Conservation (phyloP, 2,797 vertebrate species). For the Pantherophis alleghaniensis region DNA sequence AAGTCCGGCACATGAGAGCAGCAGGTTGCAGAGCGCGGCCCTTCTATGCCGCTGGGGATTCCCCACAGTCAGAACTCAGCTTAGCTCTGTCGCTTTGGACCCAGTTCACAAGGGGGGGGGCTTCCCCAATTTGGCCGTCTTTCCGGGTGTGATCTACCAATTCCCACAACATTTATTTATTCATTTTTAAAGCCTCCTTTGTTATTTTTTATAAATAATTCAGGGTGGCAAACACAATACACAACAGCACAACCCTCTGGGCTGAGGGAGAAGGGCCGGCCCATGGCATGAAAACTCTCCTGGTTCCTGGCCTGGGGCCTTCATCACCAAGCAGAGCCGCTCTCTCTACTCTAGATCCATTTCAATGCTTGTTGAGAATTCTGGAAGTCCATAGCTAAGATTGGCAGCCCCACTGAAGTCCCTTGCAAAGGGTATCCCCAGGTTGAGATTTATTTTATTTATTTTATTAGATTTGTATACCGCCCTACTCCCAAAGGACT, state of each 20-base stretch:
- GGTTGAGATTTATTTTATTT: background rate
- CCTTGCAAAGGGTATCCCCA: background rate
- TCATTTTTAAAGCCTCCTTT: background rate
- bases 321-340: background rate
- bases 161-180: background rate
- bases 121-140: background rate
- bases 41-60: fast-evolving
- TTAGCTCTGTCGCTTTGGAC: background rate
- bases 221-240: background rate
- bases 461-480: no score
- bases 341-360: background rate
- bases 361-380: background rate
- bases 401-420: background rate
- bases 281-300: background rate
- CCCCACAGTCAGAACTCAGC: fast-evolving
- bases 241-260: background rate
- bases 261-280: background rate
- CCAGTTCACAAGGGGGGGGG: background rate
- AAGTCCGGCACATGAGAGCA: background rate
- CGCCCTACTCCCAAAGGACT: no score
- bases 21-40: background rate
- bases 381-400: background rate
- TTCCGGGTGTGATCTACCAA: background rate
- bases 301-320: background rate
- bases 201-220: background rate